Conservation (phyloP, 2,797 vertebrate species). For the Scyliorhinus canicula region DNA sequence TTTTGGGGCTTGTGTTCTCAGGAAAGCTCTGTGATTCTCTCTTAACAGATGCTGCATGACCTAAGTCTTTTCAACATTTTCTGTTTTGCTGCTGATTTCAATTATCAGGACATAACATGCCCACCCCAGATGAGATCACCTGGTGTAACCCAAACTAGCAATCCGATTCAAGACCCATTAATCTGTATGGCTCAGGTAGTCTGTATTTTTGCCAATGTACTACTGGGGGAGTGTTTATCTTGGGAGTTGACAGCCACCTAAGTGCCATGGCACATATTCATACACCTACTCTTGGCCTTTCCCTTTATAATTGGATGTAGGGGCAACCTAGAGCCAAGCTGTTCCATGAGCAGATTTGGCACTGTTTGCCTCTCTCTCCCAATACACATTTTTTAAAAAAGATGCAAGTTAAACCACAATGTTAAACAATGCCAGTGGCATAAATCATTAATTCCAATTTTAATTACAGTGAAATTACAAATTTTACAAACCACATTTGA, state of each 20-base stretch:
- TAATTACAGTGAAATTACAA: background rate
- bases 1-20: background rate
- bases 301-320: background rate
- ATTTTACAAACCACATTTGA: background rate
- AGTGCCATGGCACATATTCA: background rate
- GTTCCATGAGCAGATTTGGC: background rate
- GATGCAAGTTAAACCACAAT: background rate
- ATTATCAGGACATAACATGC: background rate
- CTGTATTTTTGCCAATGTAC: background rate
- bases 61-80: no score
- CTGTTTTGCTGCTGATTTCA: background rate
- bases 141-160: background rate
- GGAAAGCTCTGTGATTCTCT: background rate
- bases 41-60: no score
- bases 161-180: background rate
- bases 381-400: background rate
- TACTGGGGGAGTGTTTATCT: background rate
- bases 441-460: conserved; percentile 8
- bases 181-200: background rate
- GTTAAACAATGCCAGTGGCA: background rate
- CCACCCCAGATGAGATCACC: background rate
- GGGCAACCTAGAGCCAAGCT: background rate
- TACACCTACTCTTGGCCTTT: background rate
- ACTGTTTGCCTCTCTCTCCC: background rate
- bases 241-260: background rate